phyloP scores from a whole-genome alignment of 2,888 invertebrate genomes.

The Schrankia costaestrigalis region DNA sequence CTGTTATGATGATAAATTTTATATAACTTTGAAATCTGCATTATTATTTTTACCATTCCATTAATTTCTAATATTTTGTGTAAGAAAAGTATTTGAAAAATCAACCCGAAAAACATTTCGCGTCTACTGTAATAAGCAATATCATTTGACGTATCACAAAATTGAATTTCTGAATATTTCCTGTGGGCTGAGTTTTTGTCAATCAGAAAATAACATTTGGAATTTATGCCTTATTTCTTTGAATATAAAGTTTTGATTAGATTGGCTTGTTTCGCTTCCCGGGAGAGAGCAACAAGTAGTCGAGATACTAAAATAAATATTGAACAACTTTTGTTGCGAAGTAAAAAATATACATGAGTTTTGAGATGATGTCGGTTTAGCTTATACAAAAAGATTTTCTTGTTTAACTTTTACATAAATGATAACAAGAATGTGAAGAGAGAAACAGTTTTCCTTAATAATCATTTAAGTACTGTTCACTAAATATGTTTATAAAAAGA shows the following conservation, averaged over 20 bases:
- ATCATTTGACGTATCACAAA: constrained; percentile 47
- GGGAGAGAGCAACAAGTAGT: constrained; percentile 38
- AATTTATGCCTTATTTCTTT: constrained; percentile 17
- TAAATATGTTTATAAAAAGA: too few relatives aligned
- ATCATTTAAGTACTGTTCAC: too few relatives aligned
- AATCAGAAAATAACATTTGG: neutral
- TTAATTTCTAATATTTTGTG: too few relatives aligned
- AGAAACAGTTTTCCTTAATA: too few relatives aligned
- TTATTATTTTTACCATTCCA: neutral
- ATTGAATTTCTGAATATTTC: constrained; percentile 51
- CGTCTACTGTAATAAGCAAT: constrained; percentile 35
- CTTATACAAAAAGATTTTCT: neutral
- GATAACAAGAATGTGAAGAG: too few relatives aligned
- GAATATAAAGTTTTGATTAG: constrained; percentile 13
- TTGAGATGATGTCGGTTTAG: constrained; percentile 3
- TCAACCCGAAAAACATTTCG: constrained; percentile 13
- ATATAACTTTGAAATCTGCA: too few relatives aligned
- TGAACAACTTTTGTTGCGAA: constrained; percentile 17
- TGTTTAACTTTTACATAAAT: neutral
- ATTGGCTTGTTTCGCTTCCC: constrained; percentile 3
- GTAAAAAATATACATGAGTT: constrained; percentile 12
- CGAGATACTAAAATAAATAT: constrained; percentile 33
- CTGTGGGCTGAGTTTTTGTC: constrained; percentile 32
- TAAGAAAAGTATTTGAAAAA: constrained; percentile 30
- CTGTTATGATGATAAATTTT: too few relatives aligned